These are phyloP conservation scores for Eueides isabella DNA, from an alignment of 1,140 invertebrate genomes.

Conservation along the genomic window DNA sequence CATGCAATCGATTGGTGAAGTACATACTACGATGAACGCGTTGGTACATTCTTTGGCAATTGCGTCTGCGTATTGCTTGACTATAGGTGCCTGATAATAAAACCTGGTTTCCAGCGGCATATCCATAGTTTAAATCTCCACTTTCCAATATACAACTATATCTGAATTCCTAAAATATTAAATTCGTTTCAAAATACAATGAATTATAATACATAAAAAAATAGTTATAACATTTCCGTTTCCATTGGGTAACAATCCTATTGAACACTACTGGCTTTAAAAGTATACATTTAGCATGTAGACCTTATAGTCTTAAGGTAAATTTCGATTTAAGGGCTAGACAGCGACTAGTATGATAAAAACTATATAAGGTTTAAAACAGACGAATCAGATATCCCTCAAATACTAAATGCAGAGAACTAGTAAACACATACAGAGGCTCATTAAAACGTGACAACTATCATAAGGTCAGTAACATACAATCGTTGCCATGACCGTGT, in stretches of 20 bases:
- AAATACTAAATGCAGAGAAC: too few species aligned
- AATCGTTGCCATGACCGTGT: conserved; percentile 21
- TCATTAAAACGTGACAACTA: neutral
- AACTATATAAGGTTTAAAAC: too few species aligned
- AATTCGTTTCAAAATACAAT: conserved; percentile 5
- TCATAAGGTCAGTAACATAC: conserved; percentile 36
- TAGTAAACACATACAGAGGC: neutral
- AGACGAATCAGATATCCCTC: too few species aligned
- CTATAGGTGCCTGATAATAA: conserved; percentile 60
- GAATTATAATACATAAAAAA: neutral
- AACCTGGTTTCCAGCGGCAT: conserved; percentile 60
- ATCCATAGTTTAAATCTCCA: conserved; percentile 49
- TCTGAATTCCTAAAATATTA: conserved; percentile 60
- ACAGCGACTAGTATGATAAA: too few species aligned
- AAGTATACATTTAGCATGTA: too few species aligned
- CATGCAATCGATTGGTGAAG: conserved; percentile 74
- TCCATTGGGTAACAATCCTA: too few species aligned
- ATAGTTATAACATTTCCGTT: too few species aligned
- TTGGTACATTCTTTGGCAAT: conserved; percentile 71
- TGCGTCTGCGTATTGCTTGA: conserved; percentile 65
- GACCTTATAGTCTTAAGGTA: too few species aligned
- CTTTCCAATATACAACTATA: conserved; percentile 71
- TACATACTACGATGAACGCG: conserved; percentile 65
- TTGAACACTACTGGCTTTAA: too few species aligned
- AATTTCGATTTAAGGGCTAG: too few species aligned